These are phyloP conservation scores for Oxyura jamaicensis DNA, from an alignment of 2,113 vertebrate species.

Conservation along the genomic window DNA sequence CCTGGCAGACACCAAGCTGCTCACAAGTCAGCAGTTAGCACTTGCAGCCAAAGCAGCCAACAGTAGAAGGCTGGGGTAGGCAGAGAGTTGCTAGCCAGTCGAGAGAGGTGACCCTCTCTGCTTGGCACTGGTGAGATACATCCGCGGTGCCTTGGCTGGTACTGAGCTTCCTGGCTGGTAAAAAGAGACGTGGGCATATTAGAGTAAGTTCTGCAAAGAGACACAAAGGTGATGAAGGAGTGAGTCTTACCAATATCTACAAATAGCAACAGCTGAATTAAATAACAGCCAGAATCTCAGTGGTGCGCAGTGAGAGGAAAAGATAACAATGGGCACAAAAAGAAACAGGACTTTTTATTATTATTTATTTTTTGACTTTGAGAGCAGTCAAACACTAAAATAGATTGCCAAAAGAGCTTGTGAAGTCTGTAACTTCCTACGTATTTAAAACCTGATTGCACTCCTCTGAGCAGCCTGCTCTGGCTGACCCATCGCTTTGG, in stretches of 20 bases:
- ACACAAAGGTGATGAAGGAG: neutral
- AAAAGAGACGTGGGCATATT: neutral
- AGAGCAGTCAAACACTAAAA: neutral
- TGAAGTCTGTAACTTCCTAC: neutral
- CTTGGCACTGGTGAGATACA: neutral
- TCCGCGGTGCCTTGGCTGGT: no score
- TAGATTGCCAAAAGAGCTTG: neutral
- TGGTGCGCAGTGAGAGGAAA: neutral
- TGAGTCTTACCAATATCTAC: neutral
- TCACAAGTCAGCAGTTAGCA: rapidly evolving
- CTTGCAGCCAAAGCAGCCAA: neutral
- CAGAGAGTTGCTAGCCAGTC: neutral
- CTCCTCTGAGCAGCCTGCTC: neutral
- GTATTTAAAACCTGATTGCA: neutral
- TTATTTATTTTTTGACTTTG: neutral
- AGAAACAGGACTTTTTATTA: neutral
- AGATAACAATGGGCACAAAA: neutral
- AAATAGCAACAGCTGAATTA: neutral
- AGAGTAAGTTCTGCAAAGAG: neutral
- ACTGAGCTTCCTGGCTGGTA: neutral
- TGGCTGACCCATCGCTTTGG: neutral
- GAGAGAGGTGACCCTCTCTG: neutral
- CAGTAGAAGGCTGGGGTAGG: neutral
- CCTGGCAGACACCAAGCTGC: neutral
- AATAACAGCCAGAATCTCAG: neutral